Evolutionary conservation across 2,797 vertebrate genomes (phyloP), one percentile per base, ranked within the genome.

Genomic region (Galaxias olidus): DNA sequence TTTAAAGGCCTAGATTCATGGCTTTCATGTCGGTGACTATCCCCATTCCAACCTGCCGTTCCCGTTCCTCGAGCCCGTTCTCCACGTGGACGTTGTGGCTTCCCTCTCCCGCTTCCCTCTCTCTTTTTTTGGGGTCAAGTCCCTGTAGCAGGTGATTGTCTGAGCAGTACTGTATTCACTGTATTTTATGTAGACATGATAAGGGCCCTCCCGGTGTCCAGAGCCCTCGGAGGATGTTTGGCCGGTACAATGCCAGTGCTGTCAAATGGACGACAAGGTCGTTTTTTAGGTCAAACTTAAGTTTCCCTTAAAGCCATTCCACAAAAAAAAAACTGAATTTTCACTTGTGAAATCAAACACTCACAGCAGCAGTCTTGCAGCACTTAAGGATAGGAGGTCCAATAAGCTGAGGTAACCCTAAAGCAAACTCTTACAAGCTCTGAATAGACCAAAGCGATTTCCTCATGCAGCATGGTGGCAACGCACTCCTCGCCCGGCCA

Each of bases 1-100:
- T 91, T n/a, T 92, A 88, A 92, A 82, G 93, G 87, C 89, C 75
- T 85, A 94, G 93, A 92, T 87, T n/a, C n/a, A 88, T 93, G 95
- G 91, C 85, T 93, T 92, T 94, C 87, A 91, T 91, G 93, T 94
- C 90, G 90, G 93, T 93, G 86, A 91, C 77, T 72, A 44, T 62
- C 52, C 11, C 10, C 18, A 19, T 61, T 60, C 71, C 55, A 66
- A 44, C 57, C 68, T 61, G 59, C 70, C 55, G 65, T 42, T 55
- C 68, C 63, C 47, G 73, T 72, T 65, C 71, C 52, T 17, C 41
- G 18, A 20, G 49, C 71, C 68, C 57, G 58, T 63, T 41, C 57
- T 69, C 73, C 50, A 64, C 74, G 71, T 86, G 77, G 85, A 77
- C 77, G 78, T 58, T 59, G 66, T 78, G 48, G 18, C 9, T 7